Conservation (phyloP, 2,797 vertebrate genomes). For the Danio tinwini region DNA sequence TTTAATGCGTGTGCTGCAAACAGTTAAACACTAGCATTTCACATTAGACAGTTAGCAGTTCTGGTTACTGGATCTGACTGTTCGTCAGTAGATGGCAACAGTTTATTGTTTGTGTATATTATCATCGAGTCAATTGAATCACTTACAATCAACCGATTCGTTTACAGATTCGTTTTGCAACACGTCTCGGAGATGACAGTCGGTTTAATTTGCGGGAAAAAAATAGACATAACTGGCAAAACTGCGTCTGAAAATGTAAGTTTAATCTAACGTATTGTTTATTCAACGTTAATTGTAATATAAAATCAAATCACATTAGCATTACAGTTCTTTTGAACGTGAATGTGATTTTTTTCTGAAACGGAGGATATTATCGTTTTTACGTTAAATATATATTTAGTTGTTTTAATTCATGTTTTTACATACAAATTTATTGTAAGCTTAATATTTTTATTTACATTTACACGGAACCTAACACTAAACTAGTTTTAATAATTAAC, state of each 20-base stretch:
- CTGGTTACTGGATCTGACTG: neutral
- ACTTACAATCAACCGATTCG: neutral
- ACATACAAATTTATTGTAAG: no score
- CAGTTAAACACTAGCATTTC: neutral
- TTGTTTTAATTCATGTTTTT: no score
- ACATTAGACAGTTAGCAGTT: neutral
- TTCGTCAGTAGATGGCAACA: neutral
- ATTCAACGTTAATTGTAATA: neutral
- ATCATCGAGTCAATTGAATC: neutral
- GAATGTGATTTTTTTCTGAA: neutral
- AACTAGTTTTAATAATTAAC: no score
- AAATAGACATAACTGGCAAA: neutral
- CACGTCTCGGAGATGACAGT: neutral
- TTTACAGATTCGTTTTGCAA: neutral
- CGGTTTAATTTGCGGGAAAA: neutral
- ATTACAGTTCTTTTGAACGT: no score
- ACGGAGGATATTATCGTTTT: no score
- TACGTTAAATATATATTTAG: no score
- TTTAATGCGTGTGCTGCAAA: neutral
- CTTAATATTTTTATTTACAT: no score
- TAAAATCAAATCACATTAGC: neutral
- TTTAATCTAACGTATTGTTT: neutral
- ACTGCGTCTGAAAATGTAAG: neutral
- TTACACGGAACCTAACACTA: no score
- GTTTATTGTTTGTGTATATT: neutral